Percentiles rank a stretch among this genome's conserved stretches.
Conservation (phyloP, 2,888 invertebrate genomes). For the Ochropleura leucogaster region DNA sequence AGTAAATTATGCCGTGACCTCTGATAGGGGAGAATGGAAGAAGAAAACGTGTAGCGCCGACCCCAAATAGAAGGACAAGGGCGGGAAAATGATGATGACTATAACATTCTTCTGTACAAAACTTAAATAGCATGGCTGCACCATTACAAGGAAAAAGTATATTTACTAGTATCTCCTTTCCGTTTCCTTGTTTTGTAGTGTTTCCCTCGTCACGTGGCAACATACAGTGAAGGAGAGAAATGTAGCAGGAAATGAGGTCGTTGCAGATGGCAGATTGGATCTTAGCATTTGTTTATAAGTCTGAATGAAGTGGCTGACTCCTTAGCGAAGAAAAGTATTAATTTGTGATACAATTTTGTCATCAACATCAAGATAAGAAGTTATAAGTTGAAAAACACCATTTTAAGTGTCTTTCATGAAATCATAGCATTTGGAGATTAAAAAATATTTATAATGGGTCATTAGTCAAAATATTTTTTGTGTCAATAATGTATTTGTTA, state of each 20-base stretch:
- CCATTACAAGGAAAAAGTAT: neutral
- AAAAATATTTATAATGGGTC: too few species aligned
- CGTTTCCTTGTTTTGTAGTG: conserved; percentile 20
- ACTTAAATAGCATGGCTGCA: too few species aligned
- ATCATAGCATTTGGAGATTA: neutral
- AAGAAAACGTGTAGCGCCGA: too few species aligned
- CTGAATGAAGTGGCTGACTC: neutral
- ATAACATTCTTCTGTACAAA: too few species aligned
- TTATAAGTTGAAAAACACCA: neutral
- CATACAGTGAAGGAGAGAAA: conserved; percentile 7
- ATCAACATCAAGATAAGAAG: neutral
- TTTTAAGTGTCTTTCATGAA: neutral
- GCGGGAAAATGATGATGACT: too few species aligned
- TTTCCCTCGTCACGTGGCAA: conserved; percentile 20
- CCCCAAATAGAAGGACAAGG: too few species aligned
- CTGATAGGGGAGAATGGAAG: too few species aligned
- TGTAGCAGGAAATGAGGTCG: neutral
- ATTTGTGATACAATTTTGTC: neutral
- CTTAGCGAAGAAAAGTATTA: neutral
- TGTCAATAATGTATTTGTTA: neutral
- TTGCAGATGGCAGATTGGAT: neutral
- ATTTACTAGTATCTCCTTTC: conserved; percentile 16
- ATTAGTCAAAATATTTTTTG: too few species aligned
- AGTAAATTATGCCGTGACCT: too few species aligned
- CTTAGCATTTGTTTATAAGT: neutral